These are phyloP conservation scores for Balaeniceps rex DNA, from an alignment of 2,113 vertebrate genomes.

Conservation along the genomic window DNA sequence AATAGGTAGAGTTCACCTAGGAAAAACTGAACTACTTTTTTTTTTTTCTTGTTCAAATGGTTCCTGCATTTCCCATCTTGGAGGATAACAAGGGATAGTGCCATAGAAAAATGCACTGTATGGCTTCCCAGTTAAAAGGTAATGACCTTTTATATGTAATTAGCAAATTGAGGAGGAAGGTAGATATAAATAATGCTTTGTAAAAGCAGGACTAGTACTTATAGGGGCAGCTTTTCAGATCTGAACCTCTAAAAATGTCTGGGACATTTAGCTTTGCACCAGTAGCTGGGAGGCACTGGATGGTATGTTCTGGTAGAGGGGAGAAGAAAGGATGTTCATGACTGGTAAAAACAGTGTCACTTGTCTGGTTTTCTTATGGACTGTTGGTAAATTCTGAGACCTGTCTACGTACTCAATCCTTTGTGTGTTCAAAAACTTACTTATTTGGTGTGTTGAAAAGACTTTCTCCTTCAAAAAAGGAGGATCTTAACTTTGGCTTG, in stretches of 20 bases:
- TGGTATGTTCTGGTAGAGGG: not conserved
- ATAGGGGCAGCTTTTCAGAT: not conserved
- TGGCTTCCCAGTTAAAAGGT: not conserved
- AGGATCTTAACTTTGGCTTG: not conserved
- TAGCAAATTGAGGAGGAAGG: not conserved
- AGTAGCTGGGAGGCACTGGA: not conserved
- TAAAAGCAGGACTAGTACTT: not conserved
- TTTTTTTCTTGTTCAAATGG: not conserved
- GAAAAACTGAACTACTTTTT: not conserved
- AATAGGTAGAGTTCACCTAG: not conserved
- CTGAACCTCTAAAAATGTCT: not conserved
- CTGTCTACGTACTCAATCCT: not conserved
- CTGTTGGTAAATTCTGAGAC: not conserved
- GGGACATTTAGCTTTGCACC: not conserved
- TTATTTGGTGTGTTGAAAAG: not conserved
- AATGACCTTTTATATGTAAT: not conserved
- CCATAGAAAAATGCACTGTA: not conserved
- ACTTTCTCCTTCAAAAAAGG: slow-evolving; percentile 20
- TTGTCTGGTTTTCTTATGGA: not conserved
- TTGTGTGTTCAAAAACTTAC: not conserved
- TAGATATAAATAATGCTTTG: not conserved
- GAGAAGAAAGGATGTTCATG: not conserved
- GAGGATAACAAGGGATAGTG: not conserved
- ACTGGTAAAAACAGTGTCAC: not conserved
- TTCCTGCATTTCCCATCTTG: not conserved